Conservation (phyloP, 2,797 vertebrate genomes). For the Pampus argenteus region DNA sequence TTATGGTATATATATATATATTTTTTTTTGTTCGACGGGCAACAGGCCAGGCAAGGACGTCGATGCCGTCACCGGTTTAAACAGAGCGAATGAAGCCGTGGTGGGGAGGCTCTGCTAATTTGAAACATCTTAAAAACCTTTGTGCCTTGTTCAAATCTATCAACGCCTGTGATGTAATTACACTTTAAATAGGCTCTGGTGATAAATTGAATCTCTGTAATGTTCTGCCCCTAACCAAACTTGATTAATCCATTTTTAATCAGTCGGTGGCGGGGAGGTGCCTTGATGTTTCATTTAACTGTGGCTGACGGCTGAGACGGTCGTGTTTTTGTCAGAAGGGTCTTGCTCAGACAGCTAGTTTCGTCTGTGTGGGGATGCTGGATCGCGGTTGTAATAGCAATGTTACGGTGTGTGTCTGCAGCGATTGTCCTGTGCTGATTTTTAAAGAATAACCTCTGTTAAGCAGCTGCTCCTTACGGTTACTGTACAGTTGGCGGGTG, state of each 20-base stretch:
- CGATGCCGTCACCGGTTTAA: conserved; percentile 48
- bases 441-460: conserved; percentile 36
- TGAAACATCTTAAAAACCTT: conserved; percentile 77
- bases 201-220: conserved; percentile 82
- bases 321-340: conserved; percentile 32
- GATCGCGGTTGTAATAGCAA: neutral
- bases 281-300: conserved; percentile 80
- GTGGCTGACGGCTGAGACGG: conserved; percentile 55
- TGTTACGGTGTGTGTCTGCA: conserved; percentile 14
- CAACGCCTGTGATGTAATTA: conserved; percentile 82
- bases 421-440: neutral
- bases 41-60: conserved; percentile 35
- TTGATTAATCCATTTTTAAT: conserved; percentile 86
- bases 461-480: conserved; percentile 43
- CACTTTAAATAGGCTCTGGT: conserved; percentile 78
- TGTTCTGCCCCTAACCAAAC: conserved; percentile 77
- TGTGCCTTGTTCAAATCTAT: conserved; percentile 78
- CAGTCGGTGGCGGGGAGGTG: conserved; percentile 75
- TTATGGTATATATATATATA: neutral
- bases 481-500: conserved; percentile 44
- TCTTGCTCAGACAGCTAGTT: neutral
- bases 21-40: conserved; percentile 24
- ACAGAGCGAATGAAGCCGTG: conserved; percentile 50
- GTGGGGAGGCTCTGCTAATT: conserved; percentile 67
- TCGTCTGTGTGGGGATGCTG: neutral